Evolutionary conservation across 2,888 invertebrate species (phyloP).

Genomic region (Polyommatus icarus): DNA sequence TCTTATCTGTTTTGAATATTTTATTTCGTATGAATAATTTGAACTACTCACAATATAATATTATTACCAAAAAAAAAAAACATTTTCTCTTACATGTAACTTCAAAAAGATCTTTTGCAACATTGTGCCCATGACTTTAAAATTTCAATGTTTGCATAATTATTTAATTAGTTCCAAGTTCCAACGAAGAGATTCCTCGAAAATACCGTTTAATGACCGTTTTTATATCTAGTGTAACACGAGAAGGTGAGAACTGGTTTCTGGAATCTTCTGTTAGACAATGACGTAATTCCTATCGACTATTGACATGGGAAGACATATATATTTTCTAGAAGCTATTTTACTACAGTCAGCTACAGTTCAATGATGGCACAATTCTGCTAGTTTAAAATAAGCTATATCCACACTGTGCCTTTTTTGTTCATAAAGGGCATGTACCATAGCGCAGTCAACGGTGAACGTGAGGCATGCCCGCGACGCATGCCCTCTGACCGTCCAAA

Average conservation of each 20-base stretch:
- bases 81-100: not conserved
- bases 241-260: slow-evolving; percentile 15
- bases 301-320: not conserved
- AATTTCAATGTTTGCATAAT: not conserved
- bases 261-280: slow-evolving; percentile 1
- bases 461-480: too few relatives aligned
- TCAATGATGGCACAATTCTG: not conserved
- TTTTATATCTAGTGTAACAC: slow-evolving; percentile 26
- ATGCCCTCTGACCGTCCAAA: too few relatives aligned
- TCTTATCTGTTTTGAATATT: too few relatives aligned
- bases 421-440: too few relatives aligned
- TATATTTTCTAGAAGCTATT: not conserved
- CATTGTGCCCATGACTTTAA: not conserved
- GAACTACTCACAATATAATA: too few relatives aligned
- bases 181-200: not conserved
- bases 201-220: not conserved
- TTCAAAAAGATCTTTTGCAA: not conserved
- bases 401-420: too few relatives aligned
- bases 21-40: too few relatives aligned
- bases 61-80: too few relatives aligned
- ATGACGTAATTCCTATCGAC: not conserved
- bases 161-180: not conserved
- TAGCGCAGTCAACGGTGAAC: too few relatives aligned
- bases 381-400: not conserved
- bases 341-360: not conserved